phyloP scores from a whole-genome alignment of 2,113 vertebrate genomes.

The Lepidothrix coronata region DNA sequence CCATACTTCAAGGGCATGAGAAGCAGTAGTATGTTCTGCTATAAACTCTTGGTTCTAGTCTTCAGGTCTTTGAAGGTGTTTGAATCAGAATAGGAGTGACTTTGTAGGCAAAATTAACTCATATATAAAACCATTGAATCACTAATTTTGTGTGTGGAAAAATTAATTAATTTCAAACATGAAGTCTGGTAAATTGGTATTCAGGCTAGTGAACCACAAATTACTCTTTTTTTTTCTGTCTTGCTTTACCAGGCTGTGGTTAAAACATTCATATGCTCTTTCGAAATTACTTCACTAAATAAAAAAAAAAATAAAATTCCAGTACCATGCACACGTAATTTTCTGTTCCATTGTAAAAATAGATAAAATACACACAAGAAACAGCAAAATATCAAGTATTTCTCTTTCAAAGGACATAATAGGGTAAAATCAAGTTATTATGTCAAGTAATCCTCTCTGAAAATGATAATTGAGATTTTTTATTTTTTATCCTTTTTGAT shows the following conservation, averaged over 20 bases:
- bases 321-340: not conserved
- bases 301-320: not conserved
- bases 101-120: not conserved
- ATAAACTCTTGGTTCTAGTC: not conserved
- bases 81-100: not conserved
- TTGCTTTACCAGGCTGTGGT: not conserved
- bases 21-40: not conserved
- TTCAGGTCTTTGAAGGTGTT: not conserved
- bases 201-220: not conserved
- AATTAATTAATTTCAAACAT: not conserved
- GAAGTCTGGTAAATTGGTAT: not conserved
- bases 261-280: not conserved
- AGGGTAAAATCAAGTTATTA: not conserved
- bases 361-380: not conserved
- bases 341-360: not conserved
- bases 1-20: not conserved
- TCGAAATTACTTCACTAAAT: not conserved
- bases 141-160: not conserved
- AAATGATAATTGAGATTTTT: not conserved
- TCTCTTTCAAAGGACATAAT: not conserved
- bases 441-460: not conserved
- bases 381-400: not conserved
- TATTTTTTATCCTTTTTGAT: not conserved
- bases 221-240: not conserved
- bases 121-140: not conserved